Conservation (phyloP, 2,888 invertebrate species). For the Chaetoderma sp. region DNA sequence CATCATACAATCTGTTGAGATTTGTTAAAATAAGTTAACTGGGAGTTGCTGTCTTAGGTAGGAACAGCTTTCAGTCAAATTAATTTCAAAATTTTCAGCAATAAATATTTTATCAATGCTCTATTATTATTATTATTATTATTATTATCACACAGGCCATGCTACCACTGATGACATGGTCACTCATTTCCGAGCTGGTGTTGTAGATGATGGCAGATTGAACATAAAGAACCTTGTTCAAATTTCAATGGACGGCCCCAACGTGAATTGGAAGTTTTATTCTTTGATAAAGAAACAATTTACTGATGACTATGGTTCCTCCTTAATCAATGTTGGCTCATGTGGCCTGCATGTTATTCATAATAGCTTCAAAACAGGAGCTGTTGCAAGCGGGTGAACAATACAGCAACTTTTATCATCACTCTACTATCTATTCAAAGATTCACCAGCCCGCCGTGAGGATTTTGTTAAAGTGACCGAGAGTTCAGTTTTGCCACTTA, state of each 20-base stretch:
- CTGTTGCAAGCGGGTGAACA: constrained; percentile 41
- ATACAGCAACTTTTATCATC: constrained; percentile 2
- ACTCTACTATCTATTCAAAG: constrained; percentile 20
- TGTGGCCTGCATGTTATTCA: constrained; percentile 57
- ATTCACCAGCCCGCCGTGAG: constrained; percentile 19
- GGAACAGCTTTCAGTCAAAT: no score
- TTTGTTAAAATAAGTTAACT: no score
- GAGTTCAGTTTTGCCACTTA: constrained; percentile 13
- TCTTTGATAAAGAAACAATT: no score
- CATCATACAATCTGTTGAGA: no score
- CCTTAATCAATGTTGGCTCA: constrained; percentile 49
- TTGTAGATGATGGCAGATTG: constrained; percentile 24
- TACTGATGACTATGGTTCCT: no score
- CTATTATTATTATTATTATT: no score
- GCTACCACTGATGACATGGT: constrained; percentile 43
- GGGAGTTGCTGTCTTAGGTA: no score
- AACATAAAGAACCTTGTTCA: constrained; percentile 16
- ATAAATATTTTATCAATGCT: no score
- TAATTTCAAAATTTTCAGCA: no score
- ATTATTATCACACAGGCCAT: no score
- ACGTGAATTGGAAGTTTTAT: no score
- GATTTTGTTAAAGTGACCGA: constrained; percentile 13
- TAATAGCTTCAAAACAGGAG: constrained; percentile 53
- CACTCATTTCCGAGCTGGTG: constrained; percentile 28
- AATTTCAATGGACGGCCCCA: constrained; percentile 27